Percentiles rank a stretch among this genome's conserved stretches.
Conservation (phyloP, 2,113 vertebrate genomes). For the Poeciliopsis turrubarensis region DNA sequence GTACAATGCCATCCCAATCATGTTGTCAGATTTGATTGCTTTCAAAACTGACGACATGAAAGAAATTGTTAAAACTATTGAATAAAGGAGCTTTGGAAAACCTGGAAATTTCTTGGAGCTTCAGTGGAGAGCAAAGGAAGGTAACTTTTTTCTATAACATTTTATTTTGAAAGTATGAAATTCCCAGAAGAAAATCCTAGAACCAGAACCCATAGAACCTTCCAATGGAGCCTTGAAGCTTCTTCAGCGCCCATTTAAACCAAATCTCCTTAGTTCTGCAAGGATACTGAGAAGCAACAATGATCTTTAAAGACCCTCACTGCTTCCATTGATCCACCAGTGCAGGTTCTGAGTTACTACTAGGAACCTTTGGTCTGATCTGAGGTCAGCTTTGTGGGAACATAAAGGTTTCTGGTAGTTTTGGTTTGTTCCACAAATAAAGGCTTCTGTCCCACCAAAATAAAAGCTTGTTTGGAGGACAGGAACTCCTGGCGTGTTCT, state of each 20-base stretch:
- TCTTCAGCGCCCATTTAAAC: neutral
- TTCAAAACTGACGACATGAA: too few relatives aligned
- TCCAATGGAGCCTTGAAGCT: neutral
- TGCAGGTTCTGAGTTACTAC: neutral
- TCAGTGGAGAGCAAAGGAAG: neutral
- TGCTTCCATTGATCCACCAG: neutral
- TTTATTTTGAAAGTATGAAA: neutral
- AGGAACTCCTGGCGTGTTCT: neutral
- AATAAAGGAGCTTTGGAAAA: neutral
- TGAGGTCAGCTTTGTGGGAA: neutral
- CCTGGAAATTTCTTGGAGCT: neutral
- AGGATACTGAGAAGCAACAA: neutral
- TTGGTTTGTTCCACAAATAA: neutral
- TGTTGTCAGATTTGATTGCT: too few relatives aligned
- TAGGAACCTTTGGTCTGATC: neutral
- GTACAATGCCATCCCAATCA: too few relatives aligned
- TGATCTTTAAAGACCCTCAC: neutral
- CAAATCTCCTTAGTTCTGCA: too few relatives aligned
- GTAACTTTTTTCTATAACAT: neutral
- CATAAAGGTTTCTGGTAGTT: neutral
- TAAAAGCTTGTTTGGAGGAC: constrained; percentile 1
- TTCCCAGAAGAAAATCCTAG: neutral
- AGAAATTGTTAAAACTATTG: too few relatives aligned
- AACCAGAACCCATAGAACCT: neutral
- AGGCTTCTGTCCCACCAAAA: neutral